Evolutionary conservation across 2,797 vertebrate genomes (phyloP), one percentile per base, ranked within the genome.

Genomic region (Propithecus perrieri): DNA sequence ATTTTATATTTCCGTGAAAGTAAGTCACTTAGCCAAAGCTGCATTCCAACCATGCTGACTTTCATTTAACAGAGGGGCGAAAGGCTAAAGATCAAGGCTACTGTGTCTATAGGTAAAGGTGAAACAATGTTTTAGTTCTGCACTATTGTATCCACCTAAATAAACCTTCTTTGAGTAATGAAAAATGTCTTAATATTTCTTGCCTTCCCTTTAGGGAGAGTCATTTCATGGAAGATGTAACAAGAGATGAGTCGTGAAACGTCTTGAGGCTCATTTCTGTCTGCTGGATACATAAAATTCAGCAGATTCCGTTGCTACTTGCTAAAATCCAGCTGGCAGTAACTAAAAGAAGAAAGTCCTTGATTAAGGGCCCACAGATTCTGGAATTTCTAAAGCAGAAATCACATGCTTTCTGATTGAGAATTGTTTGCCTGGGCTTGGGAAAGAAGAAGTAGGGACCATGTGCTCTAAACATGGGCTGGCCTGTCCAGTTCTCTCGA

Each of bases 111-210:
- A 81, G 15, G 26, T 38, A 69, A 18, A 72, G 50, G 18, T 18
- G 26, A 95, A 95, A 35, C 15, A 7, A 1, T 87, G 76, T 75
- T 97, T 90, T 85, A 9, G 8, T 71, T 75, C 20, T 74, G 55
- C 10, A 38, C 46, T 35, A 0, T 94, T 53, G 4, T 84, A 17
- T 75, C 67, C n/a, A 69, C 20, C 53, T 59, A 74, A 98, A 96
- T 97, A 97, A 98, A 98, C 87, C 14, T 85, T 50, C 14, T 85
- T 50, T 63, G 22, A 50, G 17, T 87, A 69, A 89, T 57, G 33
- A 75, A 93, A 95, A 91, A 46, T 18, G 72, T 83, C 48, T 30
- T 80, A 4, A 0, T 87, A 14, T 84, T 74, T 90, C 57, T 80
- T 93, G 13, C 59, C 38, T 83, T 90, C 59, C 69, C 65, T 81